Base-by-base conservation (phyloP, 2,113 vertebrate genomes). In the Charina bottae region DNA sequence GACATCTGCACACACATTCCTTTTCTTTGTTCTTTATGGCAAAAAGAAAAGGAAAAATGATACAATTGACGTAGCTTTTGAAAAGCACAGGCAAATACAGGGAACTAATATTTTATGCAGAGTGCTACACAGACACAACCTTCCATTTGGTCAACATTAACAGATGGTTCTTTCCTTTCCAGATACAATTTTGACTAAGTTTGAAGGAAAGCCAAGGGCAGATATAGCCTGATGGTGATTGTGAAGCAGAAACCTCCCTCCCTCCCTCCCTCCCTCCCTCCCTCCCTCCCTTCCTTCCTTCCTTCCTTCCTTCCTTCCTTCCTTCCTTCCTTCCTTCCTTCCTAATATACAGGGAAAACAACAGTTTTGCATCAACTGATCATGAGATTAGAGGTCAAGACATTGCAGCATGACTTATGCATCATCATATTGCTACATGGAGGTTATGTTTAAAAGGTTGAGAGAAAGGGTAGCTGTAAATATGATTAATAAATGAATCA, bases 131-230 rank as follows among this genome's bases (percentile, higher is more conserved):
- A 93, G 26, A 93, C 7, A 86, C 0, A 92, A 53, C 56, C 89
- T 93, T 6, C 13, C 42, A 49, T 89, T 87, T 92, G 12, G 93
- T 3, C 9, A 92, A 0, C 42, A 2, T 10, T 89, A 24, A 68
- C 28, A 93, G 53, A 93, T 5, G 0, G 33, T 10, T 88, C 3
- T n/a, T 87, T 84, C 49, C 90, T 90, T 85, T 91, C 54, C 84
- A 91, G 33, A n/a, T 72, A 55, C 0, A 91, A 62, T 83, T 95
- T 94, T 90, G 92, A 88, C 87, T 91, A 17, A 24, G 26, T 93
- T 93, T 94, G 86, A 95, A 95, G 55, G 93, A 95, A 93, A 85
- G 62, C 4, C 42, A 92, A 94, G 49, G 54, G 55, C 0, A 94
- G 91, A 92, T 56, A 46, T 72, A 11, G 83, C 64, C 55, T 21